A percentile compares a stretch with the other conserved stretches of the same genome.
phyloP scores from a whole-genome alignment of 2,113 vertebrate species.

The Marmota flaviventris region DNA sequence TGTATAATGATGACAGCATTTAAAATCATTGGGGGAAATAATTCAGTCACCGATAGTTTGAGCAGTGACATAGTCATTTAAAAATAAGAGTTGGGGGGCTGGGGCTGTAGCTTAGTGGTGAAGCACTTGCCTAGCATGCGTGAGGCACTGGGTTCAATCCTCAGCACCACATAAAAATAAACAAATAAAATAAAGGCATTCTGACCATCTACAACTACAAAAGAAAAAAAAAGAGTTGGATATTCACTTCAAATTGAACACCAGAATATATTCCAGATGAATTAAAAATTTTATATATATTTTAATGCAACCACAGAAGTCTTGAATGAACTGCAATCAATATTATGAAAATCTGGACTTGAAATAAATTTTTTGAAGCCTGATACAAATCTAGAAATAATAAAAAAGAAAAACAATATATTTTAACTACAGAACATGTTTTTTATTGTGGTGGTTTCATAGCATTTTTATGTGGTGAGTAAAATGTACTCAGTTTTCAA shows the following conservation, averaged over 20 bases:
- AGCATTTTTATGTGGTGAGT: background rate
- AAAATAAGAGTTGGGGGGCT: background rate
- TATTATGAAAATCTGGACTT: background rate
- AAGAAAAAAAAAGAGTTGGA: background rate
- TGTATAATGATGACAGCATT: background rate
- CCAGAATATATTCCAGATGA: background rate
- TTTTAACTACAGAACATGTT: background rate
- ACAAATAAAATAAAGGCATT: too few species aligned
- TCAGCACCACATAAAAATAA: too few species aligned
- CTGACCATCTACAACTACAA: too few species aligned
- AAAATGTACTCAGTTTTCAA: background rate
- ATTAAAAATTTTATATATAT: background rate
- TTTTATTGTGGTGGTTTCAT: background rate
- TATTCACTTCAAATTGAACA: slow-evolving; percentile 4
- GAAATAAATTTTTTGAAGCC: background rate
- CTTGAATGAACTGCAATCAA: background rate
- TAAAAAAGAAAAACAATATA: background rate
- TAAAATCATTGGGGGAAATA: background rate
- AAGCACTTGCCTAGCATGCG: too few species aligned
- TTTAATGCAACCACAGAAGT: background rate
- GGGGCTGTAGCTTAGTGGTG: too few species aligned
- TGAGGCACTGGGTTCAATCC: too few species aligned
- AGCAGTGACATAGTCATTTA: background rate
- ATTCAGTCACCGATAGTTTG: slow-evolving; percentile 8
- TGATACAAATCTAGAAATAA: background rate